Conservation (phyloP, 2,888 invertebrate genomes). For the Drosophila koepferae region DNA sequence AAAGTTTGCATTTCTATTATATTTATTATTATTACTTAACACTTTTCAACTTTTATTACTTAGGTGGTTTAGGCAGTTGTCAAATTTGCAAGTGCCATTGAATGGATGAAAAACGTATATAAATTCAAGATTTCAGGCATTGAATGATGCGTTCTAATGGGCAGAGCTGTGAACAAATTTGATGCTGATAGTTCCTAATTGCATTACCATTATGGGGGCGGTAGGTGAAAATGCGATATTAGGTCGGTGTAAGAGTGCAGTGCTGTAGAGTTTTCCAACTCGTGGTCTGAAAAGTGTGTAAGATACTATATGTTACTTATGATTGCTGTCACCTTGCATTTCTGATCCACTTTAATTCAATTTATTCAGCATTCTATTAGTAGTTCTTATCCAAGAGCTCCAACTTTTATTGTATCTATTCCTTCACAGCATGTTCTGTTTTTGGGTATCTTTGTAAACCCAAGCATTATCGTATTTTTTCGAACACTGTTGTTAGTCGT, state of each 20-base stretch:
- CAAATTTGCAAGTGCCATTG: neutral
- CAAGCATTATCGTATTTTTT: no score
- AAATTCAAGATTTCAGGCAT: neutral
- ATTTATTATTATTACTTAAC: constrained; percentile 15
- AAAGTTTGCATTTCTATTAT: constrained; percentile 12
- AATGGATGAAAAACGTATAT: neutral
- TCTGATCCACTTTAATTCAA: no score
- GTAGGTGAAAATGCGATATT: neutral
- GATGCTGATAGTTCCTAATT: neutral
- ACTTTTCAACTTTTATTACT: constrained; percentile 5
- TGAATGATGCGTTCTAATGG: neutral
- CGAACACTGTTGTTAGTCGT: no score
- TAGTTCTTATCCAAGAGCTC: no score
- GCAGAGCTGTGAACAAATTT: no score
- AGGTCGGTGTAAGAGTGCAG: no score
- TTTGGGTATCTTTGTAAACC: no score
- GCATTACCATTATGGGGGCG: neutral
- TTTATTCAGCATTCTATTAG: no score
- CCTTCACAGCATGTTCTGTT: no score
- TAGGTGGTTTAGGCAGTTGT: neutral
- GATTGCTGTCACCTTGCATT: no score
- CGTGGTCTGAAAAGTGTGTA: neutral
- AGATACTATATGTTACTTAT: no score
- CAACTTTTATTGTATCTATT: no score
- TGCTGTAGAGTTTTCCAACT: neutral